A percentile compares a stretch with the other conserved stretches of the same genome.
Conservation (phyloP, 2,113 vertebrate species). For the Cyprinodon variegatus region DNA sequence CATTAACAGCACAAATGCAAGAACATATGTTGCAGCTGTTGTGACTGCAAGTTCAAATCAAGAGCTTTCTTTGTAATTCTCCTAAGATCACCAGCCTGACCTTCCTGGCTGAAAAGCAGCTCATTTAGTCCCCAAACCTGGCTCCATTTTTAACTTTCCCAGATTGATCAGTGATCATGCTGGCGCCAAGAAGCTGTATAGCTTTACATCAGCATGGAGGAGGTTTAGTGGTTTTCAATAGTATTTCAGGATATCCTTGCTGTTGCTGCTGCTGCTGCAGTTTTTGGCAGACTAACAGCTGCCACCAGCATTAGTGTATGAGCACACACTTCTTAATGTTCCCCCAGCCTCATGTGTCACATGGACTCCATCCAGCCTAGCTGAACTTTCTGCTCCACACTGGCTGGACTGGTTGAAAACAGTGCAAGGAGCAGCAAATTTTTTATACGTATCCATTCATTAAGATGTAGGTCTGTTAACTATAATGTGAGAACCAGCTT, state of each 20-base stretch:
- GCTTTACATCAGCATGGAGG: constrained; percentile 72
- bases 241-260: constrained; percentile 79
- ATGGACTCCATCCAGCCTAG: constrained; percentile 70
- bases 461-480: constrained; percentile 53
- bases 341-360: constrained; percentile 77
- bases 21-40: constrained; percentile 17
- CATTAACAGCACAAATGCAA: constrained; percentile 20
- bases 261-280: constrained; percentile 64
- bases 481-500: constrained; percentile 38
- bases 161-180: constrained; percentile 76
- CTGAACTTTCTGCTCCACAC: constrained; percentile 53
- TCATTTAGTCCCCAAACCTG: constrained; percentile 59
- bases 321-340: constrained; percentile 77
- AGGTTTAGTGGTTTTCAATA: constrained; percentile 80
- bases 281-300: constrained; percentile 76
- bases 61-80: constrained; percentile 10
- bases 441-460: constrained; percentile 50
- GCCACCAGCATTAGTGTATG: constrained; percentile 71
- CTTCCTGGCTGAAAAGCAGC: constrained; percentile 63
- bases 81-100: constrained; percentile 43
- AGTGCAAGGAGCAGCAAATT: constrained; percentile 54
- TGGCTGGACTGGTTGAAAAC: constrained; percentile 56
- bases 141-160: constrained; percentile 70
- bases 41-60: constrained; percentile 3
- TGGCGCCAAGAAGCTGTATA: constrained; percentile 74